A percentile compares a stretch with the other conserved stretches of the same genome.
Evolutionary conservation across 2,888 invertebrate genomes (phyloP).

Genomic region (Epistrophe grossulariae): DNA sequence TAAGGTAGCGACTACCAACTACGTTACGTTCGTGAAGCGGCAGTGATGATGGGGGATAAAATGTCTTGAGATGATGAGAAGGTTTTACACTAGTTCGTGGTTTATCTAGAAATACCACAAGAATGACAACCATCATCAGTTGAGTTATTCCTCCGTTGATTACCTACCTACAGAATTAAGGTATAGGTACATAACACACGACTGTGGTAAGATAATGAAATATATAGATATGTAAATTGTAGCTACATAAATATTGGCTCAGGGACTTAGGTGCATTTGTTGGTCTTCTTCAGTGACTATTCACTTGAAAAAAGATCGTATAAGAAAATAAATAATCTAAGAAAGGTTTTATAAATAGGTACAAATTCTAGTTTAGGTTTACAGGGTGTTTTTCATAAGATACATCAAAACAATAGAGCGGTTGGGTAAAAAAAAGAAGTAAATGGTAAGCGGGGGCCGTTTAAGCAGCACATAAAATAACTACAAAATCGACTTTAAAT

Average conservation of each 20-base stretch:
- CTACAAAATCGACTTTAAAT: too few species aligned
- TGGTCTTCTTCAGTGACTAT: not conserved
- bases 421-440: too few species aligned
- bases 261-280: conserved; percentile 22
- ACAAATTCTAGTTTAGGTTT: not conserved
- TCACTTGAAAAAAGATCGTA: not conserved
- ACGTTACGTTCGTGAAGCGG: not conserved
- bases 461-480: too few species aligned
- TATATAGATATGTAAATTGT: not conserved
- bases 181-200: not conserved
- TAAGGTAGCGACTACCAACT: conserved; percentile 41
- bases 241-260: conserved; percentile 44
- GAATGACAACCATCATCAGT: conserved; percentile 30
- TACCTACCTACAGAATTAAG: not conserved
- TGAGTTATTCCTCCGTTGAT: conserved; percentile 32
- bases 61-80: conserved; percentile 35
- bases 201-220: conserved; percentile 31
- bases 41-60: conserved; percentile 4
- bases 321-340: not conserved
- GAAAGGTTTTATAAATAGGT: not conserved
- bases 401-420: too few species aligned
- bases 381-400: too few species aligned
- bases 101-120: conserved; percentile 52
- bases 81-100: conserved; percentile 50
- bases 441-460: too few species aligned